These are phyloP conservation scores for Saccopteryx leptura DNA, from an alignment of 2,113 vertebrate genomes.

Conservation along the genomic window DNA sequence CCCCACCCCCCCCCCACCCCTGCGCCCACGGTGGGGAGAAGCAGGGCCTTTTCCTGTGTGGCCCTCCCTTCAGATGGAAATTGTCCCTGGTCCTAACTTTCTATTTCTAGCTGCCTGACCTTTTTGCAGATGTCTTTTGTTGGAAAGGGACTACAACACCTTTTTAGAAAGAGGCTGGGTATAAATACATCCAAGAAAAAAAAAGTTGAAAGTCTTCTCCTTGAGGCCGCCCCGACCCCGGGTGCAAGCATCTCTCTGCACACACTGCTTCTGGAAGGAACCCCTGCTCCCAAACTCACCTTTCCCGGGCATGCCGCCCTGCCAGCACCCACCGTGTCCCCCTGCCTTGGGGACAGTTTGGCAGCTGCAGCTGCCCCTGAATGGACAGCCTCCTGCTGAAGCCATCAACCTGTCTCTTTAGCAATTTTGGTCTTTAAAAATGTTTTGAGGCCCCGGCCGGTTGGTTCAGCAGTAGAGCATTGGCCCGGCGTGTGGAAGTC, in stretches of 20 bases:
- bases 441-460: not conserved
- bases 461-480: no score
- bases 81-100: constrained; percentile 35
- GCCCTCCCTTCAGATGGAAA: not conserved
- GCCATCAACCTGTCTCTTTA: not conserved
- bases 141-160: constrained; percentile 70
- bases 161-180: constrained; percentile 69
- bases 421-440: not conserved
- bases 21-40: no score
- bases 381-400: not conserved
- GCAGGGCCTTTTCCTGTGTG: not conserved
- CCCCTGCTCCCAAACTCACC: constrained; percentile 15
- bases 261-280: not conserved
- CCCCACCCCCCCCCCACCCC: no score
- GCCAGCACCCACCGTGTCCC: not conserved
- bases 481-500: no score
- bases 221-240: constrained; percentile 66
- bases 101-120: constrained; percentile 79
- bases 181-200: constrained; percentile 77
- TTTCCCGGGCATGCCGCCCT: not conserved
- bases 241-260: not conserved
- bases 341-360: constrained; percentile 41
- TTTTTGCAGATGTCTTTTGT: constrained; percentile 75
- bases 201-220: constrained; percentile 64
- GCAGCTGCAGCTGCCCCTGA: not conserved